These are phyloP conservation scores for Papilio xuthus DNA, from an alignment of 1,140 invertebrate genomes.

Conservation along the genomic window DNA sequence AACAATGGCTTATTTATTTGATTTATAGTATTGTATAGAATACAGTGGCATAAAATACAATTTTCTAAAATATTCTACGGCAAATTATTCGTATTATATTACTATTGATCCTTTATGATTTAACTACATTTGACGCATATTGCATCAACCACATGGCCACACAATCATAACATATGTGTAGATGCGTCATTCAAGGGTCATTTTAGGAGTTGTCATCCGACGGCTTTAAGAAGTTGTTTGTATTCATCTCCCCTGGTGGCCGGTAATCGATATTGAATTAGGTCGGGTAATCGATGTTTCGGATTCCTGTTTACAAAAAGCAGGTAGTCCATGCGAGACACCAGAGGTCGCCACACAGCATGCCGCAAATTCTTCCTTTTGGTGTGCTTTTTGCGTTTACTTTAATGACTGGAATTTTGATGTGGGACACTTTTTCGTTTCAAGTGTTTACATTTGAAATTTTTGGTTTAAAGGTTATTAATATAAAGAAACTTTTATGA, in stretches of 20 bases:
- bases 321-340: constrained; percentile 71
- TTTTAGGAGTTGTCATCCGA: constrained; percentile 51
- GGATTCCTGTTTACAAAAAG: constrained; percentile 63
- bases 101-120: constrained; percentile 22
- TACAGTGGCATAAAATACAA: too few species aligned
- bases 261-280: constrained; percentile 64
- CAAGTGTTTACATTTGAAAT: constrained; percentile 38
- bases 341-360: constrained; percentile 53
- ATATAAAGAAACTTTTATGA: not conserved
- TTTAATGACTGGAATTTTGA: constrained; percentile 51
- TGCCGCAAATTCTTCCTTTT: constrained; percentile 55
- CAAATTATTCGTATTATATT: not conserved
- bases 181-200: constrained; percentile 42
- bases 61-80: too few species aligned
- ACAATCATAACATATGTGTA: constrained; percentile 38
- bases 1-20: too few species aligned
- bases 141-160: constrained; percentile 47
- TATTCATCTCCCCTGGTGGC: constrained; percentile 46
- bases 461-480: not conserved
- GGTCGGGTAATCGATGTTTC: constrained; percentile 67
- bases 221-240: constrained; percentile 56
- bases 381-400: constrained; percentile 62
- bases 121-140: constrained; percentile 40
- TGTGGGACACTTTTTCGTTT: constrained; percentile 48
- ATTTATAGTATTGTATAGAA: too few species aligned